Base-by-base conservation (phyloP, 2,797 vertebrate genomes). In the Novumbra hubbsi region DNA sequence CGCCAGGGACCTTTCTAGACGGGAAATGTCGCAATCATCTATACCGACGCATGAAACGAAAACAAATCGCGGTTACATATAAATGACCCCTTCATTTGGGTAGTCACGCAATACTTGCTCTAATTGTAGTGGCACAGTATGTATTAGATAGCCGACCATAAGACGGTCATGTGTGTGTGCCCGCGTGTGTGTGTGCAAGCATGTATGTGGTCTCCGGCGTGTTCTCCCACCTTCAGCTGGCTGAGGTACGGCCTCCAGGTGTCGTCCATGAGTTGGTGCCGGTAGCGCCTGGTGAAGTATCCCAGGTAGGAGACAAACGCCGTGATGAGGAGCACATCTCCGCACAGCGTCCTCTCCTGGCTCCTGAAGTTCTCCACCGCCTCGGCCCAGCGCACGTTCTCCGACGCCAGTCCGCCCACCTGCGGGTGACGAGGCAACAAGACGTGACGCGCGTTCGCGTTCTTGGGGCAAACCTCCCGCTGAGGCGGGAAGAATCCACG, bases 221-320 rank as follows among this genome's bases (percentile, higher is more conserved):
- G 12, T 32, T 68, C 1, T 41, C 93, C 15, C 74, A 98, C 97
- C 82, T 94, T 71, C 5, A 99, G 92, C 82, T 95, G 94, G 27
- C 85, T 90, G 79, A 99, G 90, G 77, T 94, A 98, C 0, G 97
- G 97, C 80, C 91, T 96, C 98, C 97, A 99, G 70, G 76, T 86
- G 67, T 82, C 71, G 0, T 98, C 93, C 94, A 99, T 91, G 19
- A 99, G 93, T 48, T 94, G 94, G 6, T 94, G 90, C 11, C 98
- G 91, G 84, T 96, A 99, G 80, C 76, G 93, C 79, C 91, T 96
- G 66, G 95, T 97, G 90, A 99, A 99, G 89, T 97, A 99, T 6
- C 98, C 97, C 69, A 99, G 88, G 90, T 99, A 99, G 15, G 97
- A 99, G 71, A 99, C 83, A 1, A 98, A 99, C 73, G 97, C 95